Conservation (phyloP, 1,140 invertebrate species). For the Globodera rostochiensis region DNA sequence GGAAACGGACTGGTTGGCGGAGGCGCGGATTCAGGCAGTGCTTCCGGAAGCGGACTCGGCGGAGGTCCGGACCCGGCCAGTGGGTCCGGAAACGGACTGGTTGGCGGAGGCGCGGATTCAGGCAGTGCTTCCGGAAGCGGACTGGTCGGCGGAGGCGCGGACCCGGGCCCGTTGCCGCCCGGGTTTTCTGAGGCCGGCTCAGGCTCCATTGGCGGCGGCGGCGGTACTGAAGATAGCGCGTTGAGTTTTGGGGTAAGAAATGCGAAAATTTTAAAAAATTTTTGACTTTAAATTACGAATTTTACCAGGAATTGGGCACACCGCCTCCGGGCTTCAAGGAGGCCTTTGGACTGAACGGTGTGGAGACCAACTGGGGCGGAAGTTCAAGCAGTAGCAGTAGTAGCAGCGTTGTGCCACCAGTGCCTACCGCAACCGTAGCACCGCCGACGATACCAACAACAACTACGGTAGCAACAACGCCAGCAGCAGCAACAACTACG, state of each 20-base stretch:
- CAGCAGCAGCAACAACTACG: conserved; percentile 29
- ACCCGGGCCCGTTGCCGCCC: conserved; percentile 15
- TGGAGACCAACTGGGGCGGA: conserved; percentile 28
- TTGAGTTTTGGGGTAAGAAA: conserved; percentile 2
- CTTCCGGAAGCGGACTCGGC: no score
- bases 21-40: background rate
- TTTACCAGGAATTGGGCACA: conserved; percentile 39
- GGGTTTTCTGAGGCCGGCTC: conserved; percentile 26
- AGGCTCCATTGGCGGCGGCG: background rate
- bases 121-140: conserved; percentile 5
- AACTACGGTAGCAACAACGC: conserved; percentile 13
- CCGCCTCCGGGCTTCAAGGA: conserved; percentile 50
- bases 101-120: background rate
- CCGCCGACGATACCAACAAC: conserved; percentile 7
- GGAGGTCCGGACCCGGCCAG: background rate
- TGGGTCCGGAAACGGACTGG: conserved; percentile 13
- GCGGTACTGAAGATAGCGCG: conserved; percentile 17
- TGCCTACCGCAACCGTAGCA: conserved; percentile 5
- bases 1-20: background rate
- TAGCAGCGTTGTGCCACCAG: conserved; percentile 14
- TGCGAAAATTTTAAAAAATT: background rate
- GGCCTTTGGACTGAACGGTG: conserved; percentile 51
- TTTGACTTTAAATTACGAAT: background rate
- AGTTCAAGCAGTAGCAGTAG: conserved; percentile 13
- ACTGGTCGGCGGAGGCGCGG: conserved; percentile 10